phyloP scores from a whole-genome alignment of 2,888 invertebrate species.

The Kryphioiulus occultus region DNA sequence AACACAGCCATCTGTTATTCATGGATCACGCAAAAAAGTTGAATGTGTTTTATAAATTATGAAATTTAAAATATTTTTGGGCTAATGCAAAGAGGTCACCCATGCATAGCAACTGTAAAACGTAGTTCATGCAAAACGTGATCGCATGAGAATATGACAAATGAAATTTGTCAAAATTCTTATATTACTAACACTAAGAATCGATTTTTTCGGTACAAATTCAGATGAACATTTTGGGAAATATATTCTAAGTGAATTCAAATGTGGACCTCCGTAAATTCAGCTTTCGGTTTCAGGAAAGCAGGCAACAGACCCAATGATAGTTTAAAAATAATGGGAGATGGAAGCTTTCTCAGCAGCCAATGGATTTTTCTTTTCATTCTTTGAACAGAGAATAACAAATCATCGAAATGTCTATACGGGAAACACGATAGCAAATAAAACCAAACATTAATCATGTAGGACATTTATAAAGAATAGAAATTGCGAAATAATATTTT shows the following conservation, averaged over 20 bases:
- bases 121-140: neutral
- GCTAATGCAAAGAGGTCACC: neutral
- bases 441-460: conserved; percentile 14
- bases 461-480: neutral
- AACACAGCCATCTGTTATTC: neutral
- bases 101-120: neutral
- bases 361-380: neutral
- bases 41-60: neutral
- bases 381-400: neutral
- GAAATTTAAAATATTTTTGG: neutral
- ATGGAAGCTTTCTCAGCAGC: neutral
- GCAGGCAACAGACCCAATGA: conserved; percentile 17
- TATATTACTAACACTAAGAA: neutral
- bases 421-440: conserved; percentile 11
- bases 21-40: neutral
- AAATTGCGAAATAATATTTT: neutral
- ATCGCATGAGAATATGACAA: conserved; percentile 4
- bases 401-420: conserved; percentile 37
- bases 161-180: conserved; percentile 29
- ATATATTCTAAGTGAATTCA: conserved; percentile 38
- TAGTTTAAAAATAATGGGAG: conserved; percentile 30
- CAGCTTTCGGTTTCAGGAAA: neutral
- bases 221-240: neutral
- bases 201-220: conserved; percentile 10
- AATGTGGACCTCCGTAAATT: neutral